Conservation (phyloP, 2,113 vertebrate genomes). For the Brachyhypopomus occidentalis region DNA sequence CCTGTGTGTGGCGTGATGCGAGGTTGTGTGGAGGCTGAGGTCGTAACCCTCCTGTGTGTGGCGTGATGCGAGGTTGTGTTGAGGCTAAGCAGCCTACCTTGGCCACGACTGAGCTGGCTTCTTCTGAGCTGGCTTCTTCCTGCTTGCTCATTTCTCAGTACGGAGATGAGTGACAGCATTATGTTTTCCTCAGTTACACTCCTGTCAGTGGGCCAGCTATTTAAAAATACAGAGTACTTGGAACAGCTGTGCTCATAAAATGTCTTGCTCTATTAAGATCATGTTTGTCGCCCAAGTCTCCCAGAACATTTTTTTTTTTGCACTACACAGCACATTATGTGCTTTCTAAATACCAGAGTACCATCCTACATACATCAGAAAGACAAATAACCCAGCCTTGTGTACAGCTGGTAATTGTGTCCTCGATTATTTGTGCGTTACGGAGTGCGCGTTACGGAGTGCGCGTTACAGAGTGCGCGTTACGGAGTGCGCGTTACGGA, state of each 20-base stretch:
- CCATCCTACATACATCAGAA: constrained; percentile 22
- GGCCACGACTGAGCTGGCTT: too few relatives aligned
- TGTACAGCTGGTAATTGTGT: not conserved
- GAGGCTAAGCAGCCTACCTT: too few relatives aligned
- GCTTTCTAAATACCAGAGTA: constrained; percentile 1
- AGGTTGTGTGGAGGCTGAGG: too few relatives aligned
- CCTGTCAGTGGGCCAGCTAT: constrained; percentile 31
- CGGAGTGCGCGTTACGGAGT: too few relatives aligned
- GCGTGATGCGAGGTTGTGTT: too few relatives aligned
- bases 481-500: too few relatives aligned
- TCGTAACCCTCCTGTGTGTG: too few relatives aligned
- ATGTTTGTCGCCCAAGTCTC: constrained; percentile 24
- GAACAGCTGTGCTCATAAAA: constrained; percentile 32
- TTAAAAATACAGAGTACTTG: constrained; percentile 13
- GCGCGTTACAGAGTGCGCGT: too few relatives aligned
- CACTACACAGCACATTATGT: constrained; percentile 17
- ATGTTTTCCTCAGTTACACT: constrained; percentile 20
- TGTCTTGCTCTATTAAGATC: constrained; percentile 18
- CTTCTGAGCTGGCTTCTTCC: constrained; percentile 1
- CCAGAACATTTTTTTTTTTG: constrained; percentile 29
- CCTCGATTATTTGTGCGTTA: not conserved
- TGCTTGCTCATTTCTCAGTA: constrained; percentile 39
- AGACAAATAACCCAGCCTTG: constrained; percentile 1
- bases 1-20: too few relatives aligned
- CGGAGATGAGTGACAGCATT: constrained; percentile 22